Base-by-base conservation (phyloP, 2,113 vertebrate genomes). In the Hystrix brachyura region DNA sequence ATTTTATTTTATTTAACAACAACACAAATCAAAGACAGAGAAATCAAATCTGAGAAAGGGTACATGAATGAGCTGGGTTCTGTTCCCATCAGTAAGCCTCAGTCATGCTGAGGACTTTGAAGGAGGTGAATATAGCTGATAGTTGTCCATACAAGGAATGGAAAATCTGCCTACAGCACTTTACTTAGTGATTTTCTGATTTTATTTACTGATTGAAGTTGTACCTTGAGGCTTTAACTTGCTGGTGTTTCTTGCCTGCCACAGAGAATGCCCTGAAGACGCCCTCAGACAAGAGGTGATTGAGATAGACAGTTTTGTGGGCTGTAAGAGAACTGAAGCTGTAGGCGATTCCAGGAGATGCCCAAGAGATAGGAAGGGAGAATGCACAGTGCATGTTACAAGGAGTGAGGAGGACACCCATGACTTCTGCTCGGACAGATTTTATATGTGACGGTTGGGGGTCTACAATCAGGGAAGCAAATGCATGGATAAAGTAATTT, bases 1-100 rank as follows among this genome's bases (percentile, higher is more conserved):
- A 29, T 32, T 76, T 83, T 59, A 32, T 85, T 93, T 91, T 62
- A 81, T 71, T 86, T 80, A 89, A 88, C 15, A 78, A 82, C 5
- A 78, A 94, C 65, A 86, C 57, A 57, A 62, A 17, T n/a, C 1
- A 65, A 78, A 69, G 13, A 87, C 43, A 34, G 8, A 65, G 13
- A 93, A 60, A 23, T 93, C 1, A 86, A 91, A 51, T 8, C 4
- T 29, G 38, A 46, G 29, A 9, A 87, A 76, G 46, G 53, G 11
- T 59, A 17, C 29, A 21, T 64, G 15, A 38, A 85, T 53, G 84
- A 29, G 7, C 34, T 32, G 6, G 23, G 82, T 69, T 90, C 13
- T 57, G 86, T 32, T 5, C 23, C 2, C 86, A 13, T 18, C 71
- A 10, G 5, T 25, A 51, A 17, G 34, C 5, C 7, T 90, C n/a